These are phyloP conservation scores for Epinephelus fuscoguttatus DNA, from an alignment of 2,113 vertebrate genomes.

Conservation along the genomic window DNA sequence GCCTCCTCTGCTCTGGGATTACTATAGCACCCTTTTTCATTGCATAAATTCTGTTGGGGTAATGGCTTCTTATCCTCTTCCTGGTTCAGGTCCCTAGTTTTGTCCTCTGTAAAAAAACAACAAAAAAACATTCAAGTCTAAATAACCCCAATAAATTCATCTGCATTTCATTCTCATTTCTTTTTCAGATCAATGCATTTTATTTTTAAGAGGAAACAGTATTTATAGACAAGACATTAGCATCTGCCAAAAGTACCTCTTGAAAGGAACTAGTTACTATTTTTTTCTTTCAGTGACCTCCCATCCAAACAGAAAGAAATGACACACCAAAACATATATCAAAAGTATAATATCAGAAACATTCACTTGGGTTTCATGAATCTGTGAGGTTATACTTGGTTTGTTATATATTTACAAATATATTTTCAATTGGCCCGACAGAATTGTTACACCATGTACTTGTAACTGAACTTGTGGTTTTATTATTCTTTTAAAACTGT, in stretches of 20 bases:
- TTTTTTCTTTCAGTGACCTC: neutral
- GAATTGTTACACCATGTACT: neutral
- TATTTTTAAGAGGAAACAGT: no score
- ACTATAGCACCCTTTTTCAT: slow-evolving; percentile 85
- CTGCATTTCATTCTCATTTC: neutral
- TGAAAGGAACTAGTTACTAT: neutral
- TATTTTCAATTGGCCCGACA: neutral
- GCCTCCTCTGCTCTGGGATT: slow-evolving; percentile 80
- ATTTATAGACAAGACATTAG: neutral
- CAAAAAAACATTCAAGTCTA: neutral
- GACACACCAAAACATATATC: neutral
- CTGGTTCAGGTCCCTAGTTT: slow-evolving; percentile 89
- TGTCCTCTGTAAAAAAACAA: slow-evolving; percentile 87
- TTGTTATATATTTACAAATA: neutral
- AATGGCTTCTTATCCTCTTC: slow-evolving; percentile 88
- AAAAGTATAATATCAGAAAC: neutral
- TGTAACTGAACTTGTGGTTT: neutral
- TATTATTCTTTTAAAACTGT: neutral
- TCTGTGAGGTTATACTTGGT: neutral
- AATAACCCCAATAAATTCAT: neutral
- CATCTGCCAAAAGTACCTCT: neutral
- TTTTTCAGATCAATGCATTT: neutral
- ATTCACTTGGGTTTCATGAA: neutral
- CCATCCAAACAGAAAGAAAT: neutral
- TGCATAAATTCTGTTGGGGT: slow-evolving; percentile 88